Percentiles rank a stretch among this genome's conserved stretches.
Evolutionary conservation across 2,113 vertebrate genomes (phyloP).

Genomic region (Percina caprodes): DNA sequence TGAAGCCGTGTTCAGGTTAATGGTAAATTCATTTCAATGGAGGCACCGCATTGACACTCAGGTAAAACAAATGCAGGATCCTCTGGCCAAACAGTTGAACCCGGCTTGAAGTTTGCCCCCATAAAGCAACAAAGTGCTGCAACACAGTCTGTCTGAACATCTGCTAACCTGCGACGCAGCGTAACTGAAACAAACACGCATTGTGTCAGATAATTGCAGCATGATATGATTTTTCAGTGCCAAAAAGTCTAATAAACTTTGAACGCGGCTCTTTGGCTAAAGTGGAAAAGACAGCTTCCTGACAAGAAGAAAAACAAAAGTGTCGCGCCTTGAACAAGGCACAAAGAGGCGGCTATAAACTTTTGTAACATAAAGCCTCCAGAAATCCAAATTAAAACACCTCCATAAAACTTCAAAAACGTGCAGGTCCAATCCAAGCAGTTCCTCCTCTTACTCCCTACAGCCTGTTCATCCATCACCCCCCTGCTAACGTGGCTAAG

Average conservation of each 20-base stretch:
- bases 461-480: constrained; percentile 44
- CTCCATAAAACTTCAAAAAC: constrained; percentile 76
- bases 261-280: not conserved
- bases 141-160: not conserved
- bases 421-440: constrained; percentile 43
- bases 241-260: not conserved
- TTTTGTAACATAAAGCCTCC: constrained; percentile 41
- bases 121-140: too few relatives aligned
- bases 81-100: too few relatives aligned
- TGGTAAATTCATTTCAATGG: too few relatives aligned
- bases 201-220: not conserved
- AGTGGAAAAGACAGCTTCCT: not conserved
- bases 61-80: too few relatives aligned
- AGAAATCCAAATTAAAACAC: constrained; percentile 60
- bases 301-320: constrained; percentile 32
- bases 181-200: too few relatives aligned
- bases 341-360: constrained; percentile 45
- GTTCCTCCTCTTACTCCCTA: constrained; percentile 22
- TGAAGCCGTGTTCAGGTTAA: too few relatives aligned
- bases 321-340: constrained; percentile 12
- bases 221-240: not conserved
- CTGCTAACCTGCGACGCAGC: too few relatives aligned
- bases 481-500: constrained; percentile 73
- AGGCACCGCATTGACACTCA: too few relatives aligned
- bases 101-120: too few relatives aligned